A percentile compares a stretch with the other conserved stretches of the same genome.
Evolutionary conservation across 1,140 invertebrate genomes (phyloP).

Genomic region (Drusus annulatus): DNA sequence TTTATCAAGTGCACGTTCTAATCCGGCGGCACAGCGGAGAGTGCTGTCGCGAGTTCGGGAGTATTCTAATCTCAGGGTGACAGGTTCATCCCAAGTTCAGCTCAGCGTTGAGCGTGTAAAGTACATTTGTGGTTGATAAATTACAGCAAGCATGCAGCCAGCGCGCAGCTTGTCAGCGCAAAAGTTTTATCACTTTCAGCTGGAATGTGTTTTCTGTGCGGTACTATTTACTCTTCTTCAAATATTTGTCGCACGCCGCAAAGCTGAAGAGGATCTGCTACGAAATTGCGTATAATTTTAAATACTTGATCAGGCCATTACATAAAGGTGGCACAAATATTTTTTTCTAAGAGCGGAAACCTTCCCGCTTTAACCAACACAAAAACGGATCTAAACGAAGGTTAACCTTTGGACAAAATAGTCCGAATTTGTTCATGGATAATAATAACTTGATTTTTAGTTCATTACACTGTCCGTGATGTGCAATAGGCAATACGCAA

Average conservation of each 20-base stretch:
- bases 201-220: constrained; percentile 8
- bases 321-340: no score
- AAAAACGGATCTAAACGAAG: no score
- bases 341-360: no score
- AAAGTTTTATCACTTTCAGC: constrained; percentile 29
- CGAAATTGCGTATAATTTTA: no score
- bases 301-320: no score
- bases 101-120: not conserved
- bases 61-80: constrained; percentile 37
- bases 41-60: not conserved
- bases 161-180: constrained; percentile 1
- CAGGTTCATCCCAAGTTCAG: constrained; percentile 19
- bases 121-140: constrained; percentile 22
- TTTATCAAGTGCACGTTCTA: constrained; percentile 25
- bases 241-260: not conserved
- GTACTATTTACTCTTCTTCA: not conserved
- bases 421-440: no score
- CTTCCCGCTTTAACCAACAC: no score
- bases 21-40: not conserved
- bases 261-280: not conserved
- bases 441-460: no score
- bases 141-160: not conserved
- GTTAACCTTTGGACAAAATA: no score
- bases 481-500: no score
- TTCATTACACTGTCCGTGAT: no score